Percentiles rank a stretch among this genome's conserved stretches.
These are phyloP conservation scores for Anguilla megastoma DNA, from an alignment of 2,797 vertebrate genomes.

Conservation along the genomic window DNA sequence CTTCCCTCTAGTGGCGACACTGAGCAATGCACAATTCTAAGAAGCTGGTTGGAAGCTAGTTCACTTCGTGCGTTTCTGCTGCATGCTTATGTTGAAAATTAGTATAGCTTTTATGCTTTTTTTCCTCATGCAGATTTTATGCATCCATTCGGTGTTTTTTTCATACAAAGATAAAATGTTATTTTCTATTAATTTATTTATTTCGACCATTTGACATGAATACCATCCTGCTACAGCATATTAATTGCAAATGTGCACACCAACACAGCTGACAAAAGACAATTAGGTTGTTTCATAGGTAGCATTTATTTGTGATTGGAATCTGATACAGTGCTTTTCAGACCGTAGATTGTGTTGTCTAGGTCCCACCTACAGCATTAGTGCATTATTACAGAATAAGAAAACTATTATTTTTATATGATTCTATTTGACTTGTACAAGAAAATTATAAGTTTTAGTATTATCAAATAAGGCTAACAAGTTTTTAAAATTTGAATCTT, in stretches of 20 bases:
- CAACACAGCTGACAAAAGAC: not conserved
- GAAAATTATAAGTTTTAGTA: too few relatives aligned
- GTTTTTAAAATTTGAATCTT: not conserved
- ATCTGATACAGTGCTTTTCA: not conserved
- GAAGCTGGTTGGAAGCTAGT: not conserved
- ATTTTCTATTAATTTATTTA: not conserved
- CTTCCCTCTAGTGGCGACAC: slow-evolving; percentile 30
- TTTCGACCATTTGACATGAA: not conserved
- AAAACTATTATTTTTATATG: not conserved
- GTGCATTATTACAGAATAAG: not conserved
- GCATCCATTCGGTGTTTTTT: not conserved
- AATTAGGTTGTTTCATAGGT: not conserved
- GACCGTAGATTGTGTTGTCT: not conserved
- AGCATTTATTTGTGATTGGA: not conserved
- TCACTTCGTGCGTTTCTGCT: not conserved
- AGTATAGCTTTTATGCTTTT: not conserved
- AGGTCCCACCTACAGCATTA: not conserved
- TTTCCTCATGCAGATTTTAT: not conserved
- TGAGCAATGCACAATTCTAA: slow-evolving; percentile 14
- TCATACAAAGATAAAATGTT: not conserved
- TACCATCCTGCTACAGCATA: not conserved
- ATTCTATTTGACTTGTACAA: not conserved
- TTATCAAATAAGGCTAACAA: too few relatives aligned
- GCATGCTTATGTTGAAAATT: not conserved
- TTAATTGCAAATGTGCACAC: not conserved